Evolutionary conservation across 2,113 vertebrate species (phyloP).

Genomic region (Spermophilus dauricus): DNA sequence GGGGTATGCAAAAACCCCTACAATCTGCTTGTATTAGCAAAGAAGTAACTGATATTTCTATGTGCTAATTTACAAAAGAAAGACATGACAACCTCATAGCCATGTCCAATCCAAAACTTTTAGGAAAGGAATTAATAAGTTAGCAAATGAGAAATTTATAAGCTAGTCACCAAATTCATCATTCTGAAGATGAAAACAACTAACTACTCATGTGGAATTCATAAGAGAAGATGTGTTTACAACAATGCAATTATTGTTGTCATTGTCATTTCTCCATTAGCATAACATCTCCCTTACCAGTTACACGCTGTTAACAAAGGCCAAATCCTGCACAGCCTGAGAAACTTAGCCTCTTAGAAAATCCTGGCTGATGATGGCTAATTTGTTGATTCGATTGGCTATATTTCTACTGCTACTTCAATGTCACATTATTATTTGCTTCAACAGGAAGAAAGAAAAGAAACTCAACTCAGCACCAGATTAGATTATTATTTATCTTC

Average conservation of each 20-base stretch:
- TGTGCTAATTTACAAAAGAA: neutral
- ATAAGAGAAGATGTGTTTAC: neutral
- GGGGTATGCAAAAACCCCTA: neutral
- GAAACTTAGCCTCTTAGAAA: neutral
- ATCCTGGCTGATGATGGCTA: neutral
- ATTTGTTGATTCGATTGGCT: constrained; percentile 23
- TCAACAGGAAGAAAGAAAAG: neutral
- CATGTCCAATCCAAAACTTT: neutral
- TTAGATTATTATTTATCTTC: neutral
- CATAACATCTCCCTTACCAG: neutral
- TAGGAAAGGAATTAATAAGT: neutral
- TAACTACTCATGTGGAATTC: neutral
- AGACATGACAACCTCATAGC: neutral
- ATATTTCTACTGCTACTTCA: constrained; percentile 17
- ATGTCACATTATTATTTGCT: constrained; percentile 44
- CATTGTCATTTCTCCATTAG: neutral
- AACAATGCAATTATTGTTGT: neutral
- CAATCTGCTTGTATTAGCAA: neutral
- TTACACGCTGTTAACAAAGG: neutral
- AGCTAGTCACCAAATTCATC: neutral
- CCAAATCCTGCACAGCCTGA: neutral
- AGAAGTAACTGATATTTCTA: constrained; percentile 18
- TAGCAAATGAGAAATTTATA: neutral
- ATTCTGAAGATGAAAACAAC: neutral
- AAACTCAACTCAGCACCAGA: neutral